Evolutionary conservation across 2,797 vertebrate species (phyloP), one percentile per base, ranked within the genome.

Genomic region (Sciaenops ocellatus): DNA sequence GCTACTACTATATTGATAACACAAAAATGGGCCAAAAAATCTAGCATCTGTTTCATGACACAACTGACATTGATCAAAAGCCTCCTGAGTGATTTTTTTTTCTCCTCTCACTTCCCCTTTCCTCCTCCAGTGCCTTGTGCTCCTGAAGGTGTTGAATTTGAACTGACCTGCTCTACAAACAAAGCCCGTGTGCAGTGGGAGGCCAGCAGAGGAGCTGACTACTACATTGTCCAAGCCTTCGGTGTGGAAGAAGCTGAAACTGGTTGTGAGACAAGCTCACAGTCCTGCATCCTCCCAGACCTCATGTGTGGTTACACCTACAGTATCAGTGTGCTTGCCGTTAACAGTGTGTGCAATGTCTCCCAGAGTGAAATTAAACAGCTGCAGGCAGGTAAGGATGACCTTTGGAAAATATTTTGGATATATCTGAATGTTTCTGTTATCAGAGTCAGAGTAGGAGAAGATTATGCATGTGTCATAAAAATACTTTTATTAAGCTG

Each of bases 241-340:
- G 92, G 90, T 4, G 1, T 86, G 3, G 65, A 86, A 38, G 95
- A 92, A 20, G 46, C 90, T 2, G 44, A 75, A n/a, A 41, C 87
- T 4, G 50, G 72, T 73, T 96, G 96, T 17, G 77, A 90, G 73
- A 93, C 93, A 3, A 69, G 57, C 10, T 76, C 84, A 0, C 30
- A 30, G n/a, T 88, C 78, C 69, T 96, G 96, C 64, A n/a, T 83
- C 24, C 73, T 96, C 24, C 1, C 65, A 4, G 84, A 93, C 69
- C 91, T 96, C 41, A 17, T 61, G 54, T 96, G 96, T 66, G 93
- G 95, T 48, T 90, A 84, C 42, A 89, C 75, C 9, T 96, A 96
- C 87, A 94, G 92, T 79, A 70, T 96, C 87, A 95, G 84, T 0
- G 95, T 96, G 64, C 56, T 84, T 13, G 92, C 95, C 1, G 3